Conservation (phyloP, 2,888 invertebrate species). For the Smittia aterrima region DNA sequence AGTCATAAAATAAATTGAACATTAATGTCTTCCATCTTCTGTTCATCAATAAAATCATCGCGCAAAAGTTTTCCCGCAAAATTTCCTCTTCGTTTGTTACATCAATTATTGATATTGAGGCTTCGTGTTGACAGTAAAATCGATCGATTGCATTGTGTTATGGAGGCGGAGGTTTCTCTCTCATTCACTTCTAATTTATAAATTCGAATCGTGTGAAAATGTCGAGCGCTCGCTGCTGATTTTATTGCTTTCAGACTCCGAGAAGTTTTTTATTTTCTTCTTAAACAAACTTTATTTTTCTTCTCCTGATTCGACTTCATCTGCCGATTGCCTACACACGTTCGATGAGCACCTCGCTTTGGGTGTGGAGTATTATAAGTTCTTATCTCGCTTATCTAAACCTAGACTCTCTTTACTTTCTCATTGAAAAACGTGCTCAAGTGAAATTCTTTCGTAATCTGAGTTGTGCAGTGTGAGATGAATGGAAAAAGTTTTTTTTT, state of each 20-base stretch:
- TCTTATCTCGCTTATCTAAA: too few relatives aligned
- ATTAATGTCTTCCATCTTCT: background rate
- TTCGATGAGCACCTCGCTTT: too few relatives aligned
- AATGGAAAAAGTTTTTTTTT: background rate
- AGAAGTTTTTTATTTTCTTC: background rate
- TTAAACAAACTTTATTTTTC: too few relatives aligned
- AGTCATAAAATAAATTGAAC: conserved; percentile 11
- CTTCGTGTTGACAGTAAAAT: conserved; percentile 15
- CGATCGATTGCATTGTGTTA: background rate
- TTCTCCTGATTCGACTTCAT: too few relatives aligned
- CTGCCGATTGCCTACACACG: too few relatives aligned
- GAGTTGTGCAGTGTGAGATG: too few relatives aligned
- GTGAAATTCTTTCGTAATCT: too few relatives aligned
- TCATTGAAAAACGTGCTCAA: too few relatives aligned
- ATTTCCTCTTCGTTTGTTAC: background rate
- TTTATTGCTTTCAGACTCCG: background rate
- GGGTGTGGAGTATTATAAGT: too few relatives aligned
- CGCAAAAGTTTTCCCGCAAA: background rate
- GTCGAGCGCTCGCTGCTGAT: background rate
- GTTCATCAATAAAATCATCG: background rate
- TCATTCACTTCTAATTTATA: background rate
- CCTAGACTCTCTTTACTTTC: too few relatives aligned
- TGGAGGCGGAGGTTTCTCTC: background rate
- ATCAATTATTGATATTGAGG: conserved; percentile 15
- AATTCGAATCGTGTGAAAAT: conserved; percentile 3